phyloP scores from a whole-genome alignment of 2,888 invertebrate species.

The Lasioglossum zephyrum region DNA sequence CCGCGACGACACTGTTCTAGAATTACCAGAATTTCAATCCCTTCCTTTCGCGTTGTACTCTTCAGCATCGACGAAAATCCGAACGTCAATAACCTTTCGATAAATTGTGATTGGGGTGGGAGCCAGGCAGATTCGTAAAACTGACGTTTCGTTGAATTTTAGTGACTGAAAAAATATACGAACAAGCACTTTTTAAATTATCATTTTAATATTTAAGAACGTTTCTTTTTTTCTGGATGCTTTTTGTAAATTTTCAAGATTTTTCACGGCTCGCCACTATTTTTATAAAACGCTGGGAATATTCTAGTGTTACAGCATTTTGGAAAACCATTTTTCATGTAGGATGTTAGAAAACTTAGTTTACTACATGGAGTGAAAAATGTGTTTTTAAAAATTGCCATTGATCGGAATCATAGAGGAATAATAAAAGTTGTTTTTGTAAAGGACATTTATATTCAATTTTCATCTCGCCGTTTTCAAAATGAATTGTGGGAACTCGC shows the following conservation, averaged over 20 bases:
- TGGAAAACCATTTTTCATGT: too few relatives aligned
- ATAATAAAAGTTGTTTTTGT: too few relatives aligned
- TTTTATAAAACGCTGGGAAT: neutral
- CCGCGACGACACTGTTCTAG: constrained; percentile 17
- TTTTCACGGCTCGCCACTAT: neutral
- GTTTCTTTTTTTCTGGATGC: neutral
- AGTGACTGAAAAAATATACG: neutral
- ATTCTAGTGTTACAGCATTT: too few relatives aligned
- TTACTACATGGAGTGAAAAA: too few relatives aligned
- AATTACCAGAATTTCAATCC: constrained; percentile 8
- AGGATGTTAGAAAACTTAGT: too few relatives aligned
- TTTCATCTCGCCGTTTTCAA: neutral
- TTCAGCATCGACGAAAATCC: neutral
- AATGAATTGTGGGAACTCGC: neutral
- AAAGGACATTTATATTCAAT: neutral
- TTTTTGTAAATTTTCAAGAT: neutral
- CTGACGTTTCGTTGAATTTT: neutral
- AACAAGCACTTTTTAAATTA: neutral
- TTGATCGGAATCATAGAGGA: too few relatives aligned
- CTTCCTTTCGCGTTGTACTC: neutral
- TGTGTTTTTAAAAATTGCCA: too few relatives aligned
- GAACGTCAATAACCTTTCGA: neutral
- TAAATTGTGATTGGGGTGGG: neutral
- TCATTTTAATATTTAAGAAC: neutral
- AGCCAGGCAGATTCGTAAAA: neutral